A percentile compares a stretch with the other conserved stretches of the same genome.
Evolutionary conservation across 2,888 invertebrate genomes (phyloP).

Genomic region (Hofmannophila pseudospretella): DNA sequence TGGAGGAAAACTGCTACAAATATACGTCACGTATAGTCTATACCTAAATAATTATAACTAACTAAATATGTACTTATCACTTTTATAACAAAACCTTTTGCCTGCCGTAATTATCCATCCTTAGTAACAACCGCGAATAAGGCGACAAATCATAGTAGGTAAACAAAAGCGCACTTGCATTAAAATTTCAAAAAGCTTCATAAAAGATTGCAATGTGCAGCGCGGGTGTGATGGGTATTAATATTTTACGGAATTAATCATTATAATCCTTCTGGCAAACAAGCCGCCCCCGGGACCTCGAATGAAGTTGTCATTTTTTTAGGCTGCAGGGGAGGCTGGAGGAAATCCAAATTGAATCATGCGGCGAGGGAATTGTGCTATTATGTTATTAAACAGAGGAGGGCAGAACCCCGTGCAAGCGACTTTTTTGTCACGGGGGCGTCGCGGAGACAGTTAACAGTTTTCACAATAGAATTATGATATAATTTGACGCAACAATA

Average conservation of each 20-base stretch:
- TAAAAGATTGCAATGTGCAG: slow-evolving; percentile 61
- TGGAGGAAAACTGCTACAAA: no score
- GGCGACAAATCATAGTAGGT: slow-evolving; percentile 33
- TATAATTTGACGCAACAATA: slow-evolving; percentile 72
- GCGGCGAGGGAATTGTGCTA: slow-evolving; percentile 82
- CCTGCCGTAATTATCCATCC: no score
- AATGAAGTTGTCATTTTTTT: slow-evolving; percentile 79
- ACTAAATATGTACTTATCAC: no score
- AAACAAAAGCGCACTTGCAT: slow-evolving; percentile 60
- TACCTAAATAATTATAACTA: no score
- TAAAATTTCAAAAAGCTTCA: slow-evolving; percentile 58
- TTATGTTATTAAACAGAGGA: slow-evolving; percentile 81
- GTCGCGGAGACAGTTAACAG: slow-evolving; percentile 74
- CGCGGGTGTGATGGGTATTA: slow-evolving; percentile 71
- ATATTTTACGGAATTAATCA: slow-evolving; percentile 77
- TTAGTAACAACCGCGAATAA: slow-evolving; percentile 5
- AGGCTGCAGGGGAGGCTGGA: slow-evolving; percentile 59
- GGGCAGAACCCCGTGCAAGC: slow-evolving; percentile 76
- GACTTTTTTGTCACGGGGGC: slow-evolving; percentile 69
- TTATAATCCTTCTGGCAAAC: slow-evolving; percentile 77
- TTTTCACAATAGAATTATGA: slow-evolving; percentile 77
- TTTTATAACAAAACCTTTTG: no score
- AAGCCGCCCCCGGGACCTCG: slow-evolving; percentile 69
- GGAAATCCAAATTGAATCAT: slow-evolving; percentile 84
- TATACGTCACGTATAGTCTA: no score